Base-by-base conservation (phyloP, 1,140 invertebrate species). In the Brachionus paranguensis region DNA sequence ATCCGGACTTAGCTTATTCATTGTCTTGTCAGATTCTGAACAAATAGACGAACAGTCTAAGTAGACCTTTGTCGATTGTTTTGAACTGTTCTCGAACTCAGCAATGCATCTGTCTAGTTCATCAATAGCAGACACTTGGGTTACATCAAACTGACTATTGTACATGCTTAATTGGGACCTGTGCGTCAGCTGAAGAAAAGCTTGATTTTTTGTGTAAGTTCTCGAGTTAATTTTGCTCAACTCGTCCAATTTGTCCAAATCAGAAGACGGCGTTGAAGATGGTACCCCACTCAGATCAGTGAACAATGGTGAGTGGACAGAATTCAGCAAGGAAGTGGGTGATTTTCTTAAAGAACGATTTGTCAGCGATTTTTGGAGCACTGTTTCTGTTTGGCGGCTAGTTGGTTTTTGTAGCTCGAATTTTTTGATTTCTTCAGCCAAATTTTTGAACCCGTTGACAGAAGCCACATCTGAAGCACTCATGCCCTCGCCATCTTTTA, bases 51-150 rank as follows among this genome's bases (percentile, higher is more conserved):
- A 50, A 12, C 20, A 11, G 29, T 76, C 27, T 3, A 76, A n/a
- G 11, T 20, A 24, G 0, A 53, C 50, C 47, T 76, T 76, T 0
- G 45, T 76, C 20, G 41, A 27, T 50, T 37, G 20, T 50, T 12
- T 76, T 4, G 72, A 76, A 47, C 47, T 47, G 20, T 45, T 29
- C 24, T 76, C 72, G 29, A 50, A 76, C 12, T 76, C 72, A 14
- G 72, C 72, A 47, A 76, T 76, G 47, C 72, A 76, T 50, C 47
- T 76, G 20, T 76, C 72, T 50, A 76, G 43, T 50, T 76, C 72
- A 29, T 76, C 72, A 29, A 76, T 76, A 27, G 72, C 72, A 14
- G 72, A 76, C 3, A 76, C 72, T 27, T 50, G 41, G 5, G 45
- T 76, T 6, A 72, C 17, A 17, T 72, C 68, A 20, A 4, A 20